A percentile compares a stretch with the other conserved stretches of the same genome.
These are phyloP conservation scores for Drosophila paulistorum DNA, from an alignment of 1,140 invertebrate genomes.

Conservation along the genomic window DNA sequence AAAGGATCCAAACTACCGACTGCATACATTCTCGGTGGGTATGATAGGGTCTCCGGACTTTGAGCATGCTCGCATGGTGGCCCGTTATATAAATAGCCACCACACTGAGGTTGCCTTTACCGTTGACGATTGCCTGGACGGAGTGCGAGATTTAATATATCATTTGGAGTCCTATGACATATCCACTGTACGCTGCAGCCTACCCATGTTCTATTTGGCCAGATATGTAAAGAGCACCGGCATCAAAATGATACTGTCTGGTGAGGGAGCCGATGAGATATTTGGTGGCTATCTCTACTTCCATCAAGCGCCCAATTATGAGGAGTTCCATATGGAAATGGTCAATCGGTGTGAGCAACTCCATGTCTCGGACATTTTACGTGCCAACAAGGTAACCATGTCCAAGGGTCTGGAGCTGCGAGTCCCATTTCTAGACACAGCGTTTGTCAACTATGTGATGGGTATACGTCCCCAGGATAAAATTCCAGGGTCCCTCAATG, in stretches of 20 bases:
- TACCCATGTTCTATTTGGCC: conserved; percentile 89
- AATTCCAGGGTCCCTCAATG: conserved; percentile 87
- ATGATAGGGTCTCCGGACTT: conserved; percentile 94
- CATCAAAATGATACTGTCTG: conserved; percentile 90
- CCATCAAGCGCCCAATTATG: conserved; percentile 90
- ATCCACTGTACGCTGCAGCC: conserved; percentile 93
- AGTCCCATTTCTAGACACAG: conserved; percentile 94
- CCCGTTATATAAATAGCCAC: conserved; percentile 91
- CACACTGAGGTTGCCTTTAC: conserved; percentile 95
- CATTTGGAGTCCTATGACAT: conserved; percentile 95
- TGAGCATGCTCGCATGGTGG: conserved; percentile 91
- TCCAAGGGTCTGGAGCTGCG: conserved; percentile 92
- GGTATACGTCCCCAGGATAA: conserved; percentile 87
- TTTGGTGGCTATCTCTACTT: conserved; percentile 96
- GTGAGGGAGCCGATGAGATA: conserved; percentile 95
- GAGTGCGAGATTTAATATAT: conserved; percentile 89
- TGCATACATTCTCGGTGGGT: conserved; percentile 93
- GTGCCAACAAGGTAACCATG: conserved; percentile 93
- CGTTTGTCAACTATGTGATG: conserved; percentile 91
- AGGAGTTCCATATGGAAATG: conserved; percentile 91
- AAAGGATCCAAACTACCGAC: conserved; percentile 59
- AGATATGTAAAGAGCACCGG: conserved; percentile 87
- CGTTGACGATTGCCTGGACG: conserved; percentile 88
- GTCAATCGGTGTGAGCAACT: conserved; percentile 86
- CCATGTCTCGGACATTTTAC: conserved; percentile 92